phyloP scores from a whole-genome alignment of 2,113 vertebrate genomes.

The Poeciliopsis turrubarensis region DNA sequence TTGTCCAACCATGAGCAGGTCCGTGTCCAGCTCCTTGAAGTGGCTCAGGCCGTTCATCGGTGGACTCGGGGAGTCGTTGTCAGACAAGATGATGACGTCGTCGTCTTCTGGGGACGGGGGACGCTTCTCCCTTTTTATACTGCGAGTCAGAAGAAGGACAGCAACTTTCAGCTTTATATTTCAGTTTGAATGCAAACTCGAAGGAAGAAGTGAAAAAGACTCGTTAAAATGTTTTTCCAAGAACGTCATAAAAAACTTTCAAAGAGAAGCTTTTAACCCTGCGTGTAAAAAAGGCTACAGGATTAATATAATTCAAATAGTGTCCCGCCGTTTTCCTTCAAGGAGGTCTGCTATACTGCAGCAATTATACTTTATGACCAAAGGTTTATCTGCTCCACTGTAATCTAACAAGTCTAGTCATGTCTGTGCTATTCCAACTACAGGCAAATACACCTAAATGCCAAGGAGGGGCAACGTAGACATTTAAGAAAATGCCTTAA shows the following conservation, averaged over 20 bases:
- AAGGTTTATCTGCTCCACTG: slow-evolving; percentile 19
- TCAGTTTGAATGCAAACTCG: background rate
- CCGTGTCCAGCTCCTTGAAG: slow-evolving; percentile 85
- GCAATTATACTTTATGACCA: slow-evolving; percentile 30
- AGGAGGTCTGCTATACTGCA: slow-evolving; percentile 9
- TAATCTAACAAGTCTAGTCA: slow-evolving; percentile 39
- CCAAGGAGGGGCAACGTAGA: slow-evolving; percentile 25
- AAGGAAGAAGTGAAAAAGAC: background rate
- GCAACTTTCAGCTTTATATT: background rate
- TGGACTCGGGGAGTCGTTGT: slow-evolving; percentile 89
- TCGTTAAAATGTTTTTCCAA: background rate
- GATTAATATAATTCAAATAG: slow-evolving; percentile 7
- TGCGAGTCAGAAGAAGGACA: slow-evolving; percentile 60
- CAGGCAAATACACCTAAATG: slow-evolving; percentile 12
- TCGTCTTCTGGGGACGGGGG: slow-evolving; percentile 85
- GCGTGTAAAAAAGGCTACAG: background rate
- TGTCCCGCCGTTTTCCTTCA: slow-evolving; percentile 7
- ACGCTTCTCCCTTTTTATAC: slow-evolving; percentile 84
- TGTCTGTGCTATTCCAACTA: slow-evolving; percentile 9
- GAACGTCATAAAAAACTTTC: no score
- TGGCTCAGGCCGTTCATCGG: slow-evolving; percentile 86
- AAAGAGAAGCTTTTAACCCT: background rate
- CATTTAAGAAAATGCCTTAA: slow-evolving; percentile 21
- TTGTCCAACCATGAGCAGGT: slow-evolving; percentile 88
- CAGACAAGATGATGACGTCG: slow-evolving; percentile 90